Base-by-base conservation (phyloP, 2,797 vertebrate genomes). In the Alosa sapidissima region DNA sequence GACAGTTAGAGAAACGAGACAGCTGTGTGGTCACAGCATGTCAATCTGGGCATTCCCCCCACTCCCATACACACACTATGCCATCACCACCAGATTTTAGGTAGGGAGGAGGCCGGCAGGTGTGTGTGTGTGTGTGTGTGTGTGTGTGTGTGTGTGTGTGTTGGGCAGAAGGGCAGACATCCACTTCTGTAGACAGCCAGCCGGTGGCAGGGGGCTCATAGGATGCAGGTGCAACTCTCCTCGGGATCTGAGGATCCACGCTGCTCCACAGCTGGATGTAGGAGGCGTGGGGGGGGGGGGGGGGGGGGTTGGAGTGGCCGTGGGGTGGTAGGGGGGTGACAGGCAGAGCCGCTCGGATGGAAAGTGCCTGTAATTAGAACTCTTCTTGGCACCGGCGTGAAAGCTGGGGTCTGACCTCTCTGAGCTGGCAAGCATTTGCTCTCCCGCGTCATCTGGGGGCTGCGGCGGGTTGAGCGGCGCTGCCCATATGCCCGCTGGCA, bases 401-500 rank as follows among this genome's bases (percentile, higher is more conserved):
- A 91, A 89, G 89, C 86, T 68, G 88, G 88, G 86, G 88, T 83
- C 84, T 92, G 92, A 95, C 93, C 91, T 94, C 91, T 94, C 92
- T 91, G 88, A 7, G 84, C 88, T 88, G 86, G 88, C 86, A 88
- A 92, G 89, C 94, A 94, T 92, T 96, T 95, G 94, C 94, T 93
- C 91, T 86, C 83, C 88, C 85, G 92, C 90, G 87, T 93, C 93
- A 94, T 94, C 92, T 51, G 49, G 94, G 90, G 51, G 11, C 2
- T 81, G 55, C 89, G 41, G 10, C 4, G 81, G 65, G 52, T 24
- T 81, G 90, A 85, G 84, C 85, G 86, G 82, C 81, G 58, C 83
- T 89, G 91, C 87, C 93, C 95, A 94, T 95, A 94, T 95, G 95
- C 92, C 92, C 93, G 90, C 87, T 86, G 88, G 85, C 87, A 86